These are phyloP conservation scores for Brevimyrus niger DNA, from an alignment of 2,113 vertebrate genomes.

Conservation along the genomic window DNA sequence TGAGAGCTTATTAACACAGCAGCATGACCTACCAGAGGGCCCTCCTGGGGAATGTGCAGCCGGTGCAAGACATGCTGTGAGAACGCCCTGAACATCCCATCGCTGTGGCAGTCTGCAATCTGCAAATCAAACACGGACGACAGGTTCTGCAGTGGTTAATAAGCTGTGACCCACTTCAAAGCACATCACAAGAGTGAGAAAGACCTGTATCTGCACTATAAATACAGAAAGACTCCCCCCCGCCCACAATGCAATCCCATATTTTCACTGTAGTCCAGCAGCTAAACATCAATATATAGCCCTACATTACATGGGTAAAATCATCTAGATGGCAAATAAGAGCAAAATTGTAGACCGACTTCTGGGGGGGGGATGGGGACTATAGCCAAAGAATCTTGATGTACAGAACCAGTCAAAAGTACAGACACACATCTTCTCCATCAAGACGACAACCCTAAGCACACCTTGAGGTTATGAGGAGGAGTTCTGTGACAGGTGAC, in stretches of 20 bases:
- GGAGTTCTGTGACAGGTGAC: neutral
- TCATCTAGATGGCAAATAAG: neutral
- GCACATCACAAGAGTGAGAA: neutral
- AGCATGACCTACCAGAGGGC: slow-evolving; percentile 67
- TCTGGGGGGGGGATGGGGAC: neutral
- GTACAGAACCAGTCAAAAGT: neutral
- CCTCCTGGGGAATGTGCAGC: slow-evolving; percentile 71
- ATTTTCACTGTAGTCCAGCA: neutral
- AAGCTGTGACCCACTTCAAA: neutral
- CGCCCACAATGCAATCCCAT: neutral
- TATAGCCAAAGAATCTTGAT: neutral
- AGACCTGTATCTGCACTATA: neutral
- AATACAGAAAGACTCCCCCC: neutral
- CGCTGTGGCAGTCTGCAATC: slow-evolving; percentile 81
- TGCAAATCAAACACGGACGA: slow-evolving; percentile 49
- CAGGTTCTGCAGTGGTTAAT: neutral
- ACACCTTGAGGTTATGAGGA: neutral
- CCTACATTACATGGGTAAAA: neutral
- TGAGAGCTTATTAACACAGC: neutral
- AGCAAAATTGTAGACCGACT: neutral
- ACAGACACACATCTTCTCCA: neutral
- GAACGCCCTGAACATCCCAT: slow-evolving; percentile 87
- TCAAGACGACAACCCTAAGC: neutral
- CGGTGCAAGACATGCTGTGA: slow-evolving; percentile 89
- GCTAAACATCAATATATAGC: neutral